phyloP scores from a whole-genome alignment of 2,888 invertebrate genomes.

The Trisateles emortualis region DNA sequence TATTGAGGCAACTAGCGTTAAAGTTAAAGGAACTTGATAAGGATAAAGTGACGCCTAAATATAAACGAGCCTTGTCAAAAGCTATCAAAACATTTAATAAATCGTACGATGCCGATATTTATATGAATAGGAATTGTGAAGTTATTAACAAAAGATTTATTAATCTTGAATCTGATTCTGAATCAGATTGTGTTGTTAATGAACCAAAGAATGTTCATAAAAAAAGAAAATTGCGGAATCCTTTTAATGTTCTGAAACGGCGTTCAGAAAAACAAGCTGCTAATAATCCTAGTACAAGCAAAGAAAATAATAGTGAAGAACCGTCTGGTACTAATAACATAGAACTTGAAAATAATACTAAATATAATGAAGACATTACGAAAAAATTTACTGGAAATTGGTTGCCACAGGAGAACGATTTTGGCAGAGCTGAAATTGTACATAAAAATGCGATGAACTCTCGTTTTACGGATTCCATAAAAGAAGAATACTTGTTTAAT shows the following conservation, averaged over 20 bases:
- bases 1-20: slow-evolving; percentile 60
- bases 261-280: slow-evolving; percentile 48
- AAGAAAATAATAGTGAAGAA: slow-evolving; percentile 19
- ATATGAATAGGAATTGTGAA: slow-evolving; percentile 62
- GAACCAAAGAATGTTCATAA: slow-evolving; percentile 43
- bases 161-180: slow-evolving; percentile 69
- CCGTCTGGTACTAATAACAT: slow-evolving; percentile 10
- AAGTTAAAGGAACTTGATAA: slow-evolving; percentile 64
- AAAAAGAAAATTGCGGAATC: slow-evolving; percentile 71
- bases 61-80: slow-evolving; percentile 70
- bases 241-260: slow-evolving; percentile 72
- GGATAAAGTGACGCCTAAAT: slow-evolving; percentile 58
- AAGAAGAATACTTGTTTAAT: slow-evolving; percentile 64
- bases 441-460: slow-evolving; percentile 41
- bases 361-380: slow-evolving; percentile 43
- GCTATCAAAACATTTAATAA: slow-evolving; percentile 74
- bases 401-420: slow-evolving; percentile 68
- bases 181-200: slow-evolving; percentile 66
- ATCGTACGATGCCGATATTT: slow-evolving; percentile 70
- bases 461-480: slow-evolving; percentile 51
- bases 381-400: slow-evolving; percentile 60
- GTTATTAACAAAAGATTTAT: slow-evolving; percentile 65
- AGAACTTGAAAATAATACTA: slow-evolving; percentile 20
- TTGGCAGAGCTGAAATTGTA: slow-evolving; percentile 69
- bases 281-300: slow-evolving; percentile 30